Evolutionary conservation across 2,797 vertebrate species (phyloP).

Genomic region (Vultur gryphus): DNA sequence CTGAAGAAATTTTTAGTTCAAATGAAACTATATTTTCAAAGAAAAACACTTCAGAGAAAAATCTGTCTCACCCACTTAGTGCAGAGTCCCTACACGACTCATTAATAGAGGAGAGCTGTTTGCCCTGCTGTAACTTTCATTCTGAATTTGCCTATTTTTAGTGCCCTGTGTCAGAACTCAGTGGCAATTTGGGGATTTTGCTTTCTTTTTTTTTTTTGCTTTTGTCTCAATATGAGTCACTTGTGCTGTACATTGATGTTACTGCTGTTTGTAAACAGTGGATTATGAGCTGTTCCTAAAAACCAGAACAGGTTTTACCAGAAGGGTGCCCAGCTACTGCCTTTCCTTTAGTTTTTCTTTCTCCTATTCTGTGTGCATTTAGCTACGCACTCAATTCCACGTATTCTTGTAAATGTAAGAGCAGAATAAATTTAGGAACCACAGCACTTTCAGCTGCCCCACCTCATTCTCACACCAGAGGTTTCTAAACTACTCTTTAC

Average conservation of each 20-base stretch:
- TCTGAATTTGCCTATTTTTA: neutral
- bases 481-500: conserved; percentile 24
- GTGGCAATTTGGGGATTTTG: conserved; percentile 7
- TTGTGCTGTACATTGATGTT: neutral
- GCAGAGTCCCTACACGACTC: neutral
- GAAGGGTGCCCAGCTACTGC: conserved; percentile 31
- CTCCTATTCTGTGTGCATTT: neutral
- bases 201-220: neutral
- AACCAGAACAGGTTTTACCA: conserved; percentile 41
- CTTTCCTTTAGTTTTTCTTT: conserved; percentile 4
- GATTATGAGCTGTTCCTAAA: conserved; percentile 7
- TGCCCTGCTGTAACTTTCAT: neutral
- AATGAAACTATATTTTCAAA: conserved; percentile 20
- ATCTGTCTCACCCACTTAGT: neutral
- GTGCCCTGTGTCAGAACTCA: neutral
- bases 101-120: neutral
- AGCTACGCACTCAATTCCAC: neutral
- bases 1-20: neutral
- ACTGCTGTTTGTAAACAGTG: conserved; percentile 56
- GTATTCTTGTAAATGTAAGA: conserved; percentile 52
- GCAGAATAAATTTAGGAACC: conserved; percentile 2
- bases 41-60: conserved; percentile 2
- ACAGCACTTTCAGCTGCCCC: conserved; percentile 52
- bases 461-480: conserved; percentile 32
- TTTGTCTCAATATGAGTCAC: neutral